Percentiles rank a stretch among this genome's conserved stretches.
Conservation (phyloP, 2,888 invertebrate genomes). For the Thelaira solivaga region DNA sequence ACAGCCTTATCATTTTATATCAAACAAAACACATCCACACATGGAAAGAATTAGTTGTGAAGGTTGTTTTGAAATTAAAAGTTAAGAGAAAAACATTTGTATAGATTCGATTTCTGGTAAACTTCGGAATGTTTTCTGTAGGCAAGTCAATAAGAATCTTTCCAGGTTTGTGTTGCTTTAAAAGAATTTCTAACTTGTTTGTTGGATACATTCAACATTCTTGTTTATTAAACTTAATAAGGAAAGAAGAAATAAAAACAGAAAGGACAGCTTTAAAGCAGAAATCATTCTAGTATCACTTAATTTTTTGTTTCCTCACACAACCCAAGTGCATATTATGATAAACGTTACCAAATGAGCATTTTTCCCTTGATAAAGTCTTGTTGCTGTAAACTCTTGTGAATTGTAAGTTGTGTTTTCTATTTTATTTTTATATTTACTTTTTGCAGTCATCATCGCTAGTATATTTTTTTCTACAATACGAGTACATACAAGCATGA, state of each 20-base stretch:
- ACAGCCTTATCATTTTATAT: too few relatives aligned
- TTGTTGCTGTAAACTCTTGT: conserved; percentile 7
- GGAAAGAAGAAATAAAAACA: conserved; percentile 3
- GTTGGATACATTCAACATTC: too few relatives aligned
- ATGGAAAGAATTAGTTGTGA: too few relatives aligned
- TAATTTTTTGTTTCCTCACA: conserved; percentile 16
- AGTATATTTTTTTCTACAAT: background rate
- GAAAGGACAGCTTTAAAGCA: conserved; percentile 26
- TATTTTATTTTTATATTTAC: background rate
- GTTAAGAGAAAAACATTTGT: too few relatives aligned
- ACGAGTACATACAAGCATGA: background rate
- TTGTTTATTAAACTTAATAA: conserved; percentile 37
- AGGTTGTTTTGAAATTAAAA: too few relatives aligned
- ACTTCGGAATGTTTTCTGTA: too few relatives aligned
- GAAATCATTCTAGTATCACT: conserved; percentile 24
- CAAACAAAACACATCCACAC: too few relatives aligned
- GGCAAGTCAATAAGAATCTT: too few relatives aligned
- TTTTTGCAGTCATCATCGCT: conserved; percentile 10
- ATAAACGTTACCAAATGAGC: conserved; percentile 65
- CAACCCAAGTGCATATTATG: conserved; percentile 54
- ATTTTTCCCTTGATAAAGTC: conserved; percentile 42
- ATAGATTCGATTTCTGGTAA: too few relatives aligned
- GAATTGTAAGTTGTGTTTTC: conserved; percentile 21
- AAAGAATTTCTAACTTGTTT: too few relatives aligned
- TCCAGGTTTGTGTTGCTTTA: too few relatives aligned